Evolutionary conservation across 2,797 vertebrate species (phyloP), one percentile per base, ranked within the genome.

Genomic region (Acanthopagrus latus): DNA sequence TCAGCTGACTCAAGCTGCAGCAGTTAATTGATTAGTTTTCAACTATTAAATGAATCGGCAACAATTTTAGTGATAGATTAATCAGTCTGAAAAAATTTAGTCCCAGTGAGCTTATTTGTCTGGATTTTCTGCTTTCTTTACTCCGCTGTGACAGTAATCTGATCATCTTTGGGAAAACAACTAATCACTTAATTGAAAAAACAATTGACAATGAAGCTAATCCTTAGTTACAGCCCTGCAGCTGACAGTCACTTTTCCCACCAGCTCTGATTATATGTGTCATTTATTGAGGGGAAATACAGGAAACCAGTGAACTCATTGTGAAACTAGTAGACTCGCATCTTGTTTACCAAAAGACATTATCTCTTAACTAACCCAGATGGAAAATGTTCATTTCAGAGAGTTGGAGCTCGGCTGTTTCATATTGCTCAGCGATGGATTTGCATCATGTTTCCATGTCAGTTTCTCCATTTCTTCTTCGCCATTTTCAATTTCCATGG

Each of bases 391-490:
- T 59, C 41, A 52, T 60, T 64, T 7, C 21, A 14, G 21, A 21
- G 20, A 77, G 11, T 71, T 57, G 60, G 29, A 58, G 54, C 21
- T 52, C 27, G 56, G 50, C 59, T 82, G 29, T 70, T 80, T 76
- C 29, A 51, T 66, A 29, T 78, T 51, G n/a, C 54, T 59, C n/a
- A 43, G 21, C 14, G n/a, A 62, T 76, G 75, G 50, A 74, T 90
- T 92, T 92, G 78, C 81, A 88, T 91, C 23, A 74, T 58, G 46
- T 94, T 91, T 91, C 82, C 86, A 84, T 89, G 82, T 80, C 82
- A 81, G 48, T 89, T 81, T 78, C 78, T 82, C 73, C 18, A 76
- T 87, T 81, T 88, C 27, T 70, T 56, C 56, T 72, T 33, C 54
- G 17, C 65, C 23, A 38, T 81, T 66, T 66, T 73, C 4, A 16